Percentiles rank a stretch among this genome's conserved stretches.
Conservation (phyloP, 2,113 vertebrate genomes). For the Aspidoscelis tigris region DNA sequence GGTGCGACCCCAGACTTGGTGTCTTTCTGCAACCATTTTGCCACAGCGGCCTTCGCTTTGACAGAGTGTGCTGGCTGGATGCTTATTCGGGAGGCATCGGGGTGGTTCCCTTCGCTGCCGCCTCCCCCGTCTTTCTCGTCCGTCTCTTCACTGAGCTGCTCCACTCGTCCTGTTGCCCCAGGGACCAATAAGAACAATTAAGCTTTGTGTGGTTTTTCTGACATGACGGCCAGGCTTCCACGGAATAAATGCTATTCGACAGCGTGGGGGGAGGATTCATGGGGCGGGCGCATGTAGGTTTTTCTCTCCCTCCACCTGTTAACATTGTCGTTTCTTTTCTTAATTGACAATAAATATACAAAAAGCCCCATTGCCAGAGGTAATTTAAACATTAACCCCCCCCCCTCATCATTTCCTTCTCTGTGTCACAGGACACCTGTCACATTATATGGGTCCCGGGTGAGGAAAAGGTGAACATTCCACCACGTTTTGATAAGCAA, state of each 20-base stretch:
- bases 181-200: conserved; percentile 69
- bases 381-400: conserved; percentile 6
- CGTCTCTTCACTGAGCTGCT: conserved; percentile 42
- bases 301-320: conserved; percentile 48
- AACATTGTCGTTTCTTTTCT: conserved; percentile 42
- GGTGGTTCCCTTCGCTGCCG: conserved; percentile 19
- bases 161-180: conserved; percentile 42
- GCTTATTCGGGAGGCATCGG: conserved; percentile 13
- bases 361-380: conserved; percentile 49
- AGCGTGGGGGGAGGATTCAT: conserved; percentile 51
- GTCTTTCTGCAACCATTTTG: background rate
- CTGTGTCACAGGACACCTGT: conserved; percentile 30
- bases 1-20: no score
- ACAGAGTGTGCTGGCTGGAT: conserved; percentile 43
- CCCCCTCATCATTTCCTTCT: background rate
- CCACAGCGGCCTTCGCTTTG: conserved; percentile 57
- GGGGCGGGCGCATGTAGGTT: conserved; percentile 43
- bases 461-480: conserved; percentile 42
- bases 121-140: background rate
- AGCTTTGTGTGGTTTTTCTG: conserved; percentile 71
- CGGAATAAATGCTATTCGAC: conserved; percentile 68
- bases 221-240: conserved; percentile 61
- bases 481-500: background rate
- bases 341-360: conserved; percentile 39
- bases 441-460: background rate